These are phyloP conservation scores for Phataginus tetradactyla DNA, from an alignment of 2,797 vertebrate genomes.

Conservation along the genomic window DNA sequence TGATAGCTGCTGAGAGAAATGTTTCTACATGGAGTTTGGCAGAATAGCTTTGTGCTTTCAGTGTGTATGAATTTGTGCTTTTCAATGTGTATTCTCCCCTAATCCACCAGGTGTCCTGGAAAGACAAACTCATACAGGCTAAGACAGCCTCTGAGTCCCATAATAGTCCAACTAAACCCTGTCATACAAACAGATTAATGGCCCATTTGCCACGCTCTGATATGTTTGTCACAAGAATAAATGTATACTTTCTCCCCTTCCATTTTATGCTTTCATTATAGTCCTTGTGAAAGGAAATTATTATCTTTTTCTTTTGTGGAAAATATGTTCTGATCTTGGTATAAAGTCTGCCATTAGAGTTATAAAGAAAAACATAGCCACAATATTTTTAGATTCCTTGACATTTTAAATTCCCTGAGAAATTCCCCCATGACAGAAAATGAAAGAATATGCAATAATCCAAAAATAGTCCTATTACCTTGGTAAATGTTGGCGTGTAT, in stretches of 20 bases:
- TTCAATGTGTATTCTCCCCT: not conserved
- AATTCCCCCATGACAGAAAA: not conserved
- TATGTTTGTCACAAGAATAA: conserved; percentile 38
- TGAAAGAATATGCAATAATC: conserved; percentile 30
- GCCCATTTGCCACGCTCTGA: conserved; percentile 32
- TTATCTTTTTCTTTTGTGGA: not conserved
- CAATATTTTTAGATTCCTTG: conserved; percentile 44
- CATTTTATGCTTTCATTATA: conserved; percentile 7
- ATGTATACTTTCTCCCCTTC: not conserved
- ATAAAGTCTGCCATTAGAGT: conserved; percentile 55
- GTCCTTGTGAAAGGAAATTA: conserved; percentile 60
- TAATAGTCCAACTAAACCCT: conserved; percentile 1
- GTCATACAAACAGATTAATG: conserved; percentile 10
- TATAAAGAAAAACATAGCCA: conserved; percentile 24
- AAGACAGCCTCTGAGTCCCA: not conserved
- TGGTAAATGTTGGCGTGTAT: not conserved
- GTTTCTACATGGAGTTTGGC: not conserved
- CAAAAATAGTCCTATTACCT: conserved; percentile 34
- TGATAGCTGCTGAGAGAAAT: not conserved
- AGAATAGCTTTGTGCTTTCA: not conserved
- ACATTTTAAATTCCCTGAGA: not conserved
- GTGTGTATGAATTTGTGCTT: not conserved
- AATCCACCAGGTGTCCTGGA: not conserved
- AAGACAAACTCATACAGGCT: not conserved
- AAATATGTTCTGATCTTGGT: conserved; percentile 25